phyloP scores from a whole-genome alignment of 2,797 vertebrate species.

The Rhinogobio ventralis region DNA sequence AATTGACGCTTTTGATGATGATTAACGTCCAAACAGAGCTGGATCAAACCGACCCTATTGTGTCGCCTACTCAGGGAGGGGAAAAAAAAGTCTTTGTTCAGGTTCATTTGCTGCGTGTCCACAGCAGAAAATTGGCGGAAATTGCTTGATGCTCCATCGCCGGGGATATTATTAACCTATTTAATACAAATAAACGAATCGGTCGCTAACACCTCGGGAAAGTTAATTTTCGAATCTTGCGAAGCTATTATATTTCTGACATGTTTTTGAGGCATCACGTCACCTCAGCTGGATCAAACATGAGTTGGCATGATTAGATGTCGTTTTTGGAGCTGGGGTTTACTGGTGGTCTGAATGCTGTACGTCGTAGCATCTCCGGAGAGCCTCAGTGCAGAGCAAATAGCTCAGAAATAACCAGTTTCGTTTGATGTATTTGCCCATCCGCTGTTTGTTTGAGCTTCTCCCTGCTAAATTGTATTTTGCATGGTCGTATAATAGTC shows the following conservation, averaged over 20 bases:
- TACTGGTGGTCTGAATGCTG: background rate
- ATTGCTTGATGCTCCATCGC: background rate
- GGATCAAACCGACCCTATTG: constrained; percentile 35
- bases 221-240: background rate
- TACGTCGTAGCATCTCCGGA: background rate
- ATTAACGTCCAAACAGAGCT: constrained; percentile 35
- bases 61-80: background rate
- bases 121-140: constrained; percentile 1
- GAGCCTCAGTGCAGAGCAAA: constrained; percentile 20
- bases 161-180: constrained; percentile 1
- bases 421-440: constrained; percentile 34
- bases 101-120: background rate
- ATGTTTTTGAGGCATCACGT: constrained; percentile 28
- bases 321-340: background rate
- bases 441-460: constrained; percentile 11
- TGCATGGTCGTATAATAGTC: constrained; percentile 43
- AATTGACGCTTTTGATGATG: constrained; percentile 45
- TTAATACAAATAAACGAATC: constrained; percentile 32
- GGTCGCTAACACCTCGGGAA: background rate
- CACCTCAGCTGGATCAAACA: background rate
- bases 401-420: constrained; percentile 2
- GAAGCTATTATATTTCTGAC: constrained; percentile 26
- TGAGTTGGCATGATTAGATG: constrained; percentile 1
- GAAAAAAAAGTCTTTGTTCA: background rate
- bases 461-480: constrained; percentile 46